Base-by-base conservation (phyloP, 2,797 vertebrate genomes). In the Acipenser oxyrinchus region DNA sequence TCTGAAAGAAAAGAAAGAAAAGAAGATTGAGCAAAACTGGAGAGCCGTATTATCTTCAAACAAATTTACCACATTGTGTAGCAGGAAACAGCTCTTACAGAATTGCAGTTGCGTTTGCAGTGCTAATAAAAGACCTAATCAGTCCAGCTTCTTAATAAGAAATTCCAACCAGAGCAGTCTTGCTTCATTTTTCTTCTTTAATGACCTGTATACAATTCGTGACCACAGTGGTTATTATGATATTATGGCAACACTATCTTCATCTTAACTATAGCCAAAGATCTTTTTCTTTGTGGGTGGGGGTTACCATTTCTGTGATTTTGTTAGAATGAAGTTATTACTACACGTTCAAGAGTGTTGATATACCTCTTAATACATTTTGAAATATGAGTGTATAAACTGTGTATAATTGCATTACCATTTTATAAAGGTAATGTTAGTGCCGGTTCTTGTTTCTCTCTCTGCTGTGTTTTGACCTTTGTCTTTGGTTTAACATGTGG, bases 11-110 rank as follows among this genome's bases (percentile, higher is more conserved):
- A 65, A 68, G 51, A 15, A 53, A 15, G 18, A 51, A 23, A 68
- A 53, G 66, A 69, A 75, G 72, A 67, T 58, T 51, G 69, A 69
- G 52, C 48, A 57, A 70, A 68, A 73, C 64, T 67, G 52, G 62
- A 63, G 74, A 6, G 70, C 72, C 71, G 82, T 82, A 78, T 79
- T 80, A 72, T 84, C 81, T 79, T 77, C 81, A 82, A 74, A 83
- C 79, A 86, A 73, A 79, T 76, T 73, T 70, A 60, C 75, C 79
- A 75, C 72, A 68, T 80, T 79, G 78, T 60, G 48, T 74, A 66
- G 74, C 70, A 66, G 74, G 67, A 78, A 84, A 83, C 71, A 69
- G 69, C 69, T 71, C 79, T 79, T 66, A 57, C 75, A 70, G 78
- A 85, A 75, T 84, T 81, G 81, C 75, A 84, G 83, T 81, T 77